These are phyloP conservation scores for Drosophila mayaguana DNA, from an alignment of 2,888 invertebrate species.

Conservation along the genomic window DNA sequence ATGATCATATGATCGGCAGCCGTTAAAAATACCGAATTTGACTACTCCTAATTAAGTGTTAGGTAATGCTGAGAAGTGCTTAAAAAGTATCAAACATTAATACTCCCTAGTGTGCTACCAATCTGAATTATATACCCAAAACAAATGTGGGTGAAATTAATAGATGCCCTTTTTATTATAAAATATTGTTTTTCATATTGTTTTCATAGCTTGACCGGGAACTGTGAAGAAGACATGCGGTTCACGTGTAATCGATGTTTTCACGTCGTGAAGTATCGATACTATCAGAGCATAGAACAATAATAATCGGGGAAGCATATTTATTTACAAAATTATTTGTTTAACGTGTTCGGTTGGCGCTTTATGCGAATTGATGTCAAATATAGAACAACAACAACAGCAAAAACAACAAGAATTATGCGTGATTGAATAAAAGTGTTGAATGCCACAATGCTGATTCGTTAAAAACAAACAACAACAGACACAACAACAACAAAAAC, in stretches of 20 bases:
- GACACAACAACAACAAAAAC: slow-evolving; percentile 12
- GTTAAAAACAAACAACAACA: slow-evolving; percentile 28
- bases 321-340: slow-evolving; percentile 58
- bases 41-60: background rate
- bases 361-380: slow-evolving; percentile 36
- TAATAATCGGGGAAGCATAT: slow-evolving; percentile 29
- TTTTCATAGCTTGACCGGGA: background rate
- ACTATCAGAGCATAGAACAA: slow-evolving; percentile 24
- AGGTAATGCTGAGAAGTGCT: background rate
- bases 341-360: slow-evolving; percentile 53
- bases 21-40: slow-evolving; percentile 3
- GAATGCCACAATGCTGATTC: slow-evolving; percentile 12
- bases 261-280: slow-evolving; percentile 33
- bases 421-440: slow-evolving; percentile 44
- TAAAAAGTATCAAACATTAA: background rate
- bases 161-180: background rate
- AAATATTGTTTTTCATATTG: background rate
- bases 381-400: slow-evolving; percentile 4
- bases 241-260: slow-evolving; percentile 20
- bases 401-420: slow-evolving; percentile 4
- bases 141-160: background rate
- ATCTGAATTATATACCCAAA: background rate
- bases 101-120: background rate
- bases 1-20: slow-evolving; percentile 1
- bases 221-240: background rate